A percentile compares a stretch with the other conserved stretches of the same genome.
These are phyloP conservation scores for Hippocampus comes DNA, from an alignment of 2,113 vertebrate species.

Conservation along the genomic window DNA sequence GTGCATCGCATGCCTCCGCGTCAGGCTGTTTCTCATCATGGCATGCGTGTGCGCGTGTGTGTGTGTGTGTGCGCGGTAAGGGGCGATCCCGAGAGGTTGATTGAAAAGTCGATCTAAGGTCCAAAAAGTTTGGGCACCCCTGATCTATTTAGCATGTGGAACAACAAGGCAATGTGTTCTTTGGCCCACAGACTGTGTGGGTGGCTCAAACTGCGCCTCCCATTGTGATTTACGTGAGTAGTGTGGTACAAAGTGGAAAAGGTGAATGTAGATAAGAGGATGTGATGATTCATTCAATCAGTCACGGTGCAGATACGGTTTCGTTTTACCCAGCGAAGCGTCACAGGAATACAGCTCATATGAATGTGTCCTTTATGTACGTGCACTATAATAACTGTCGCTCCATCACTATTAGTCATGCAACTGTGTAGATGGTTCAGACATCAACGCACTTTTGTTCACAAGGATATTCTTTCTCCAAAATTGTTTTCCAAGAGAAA, in stretches of 20 bases:
- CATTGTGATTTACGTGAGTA: not conserved
- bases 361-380: not conserved
- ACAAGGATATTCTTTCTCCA: too few species aligned
- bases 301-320: not conserved
- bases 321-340: not conserved
- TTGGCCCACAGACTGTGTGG: not conserved
- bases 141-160: not conserved
- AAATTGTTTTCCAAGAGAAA: too few species aligned
- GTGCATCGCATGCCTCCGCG: too few species aligned
- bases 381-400: not conserved
- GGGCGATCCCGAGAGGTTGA: too few species aligned
- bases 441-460: too few species aligned
- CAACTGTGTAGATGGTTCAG: not conserved
- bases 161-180: not conserved
- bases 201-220: not conserved
- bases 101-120: too few species aligned
- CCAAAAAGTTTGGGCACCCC: too few species aligned
- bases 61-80: too few species aligned
- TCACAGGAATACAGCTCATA: not conserved
- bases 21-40: too few species aligned
- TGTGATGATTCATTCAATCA: conserved; percentile 1
- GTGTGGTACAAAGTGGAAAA: not conserved
- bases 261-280: not conserved
- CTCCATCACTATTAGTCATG: not conserved
- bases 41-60: too few species aligned